phyloP scores from a whole-genome alignment of 1,140 invertebrate genomes.

The Hylaeus volcanicus region DNA sequence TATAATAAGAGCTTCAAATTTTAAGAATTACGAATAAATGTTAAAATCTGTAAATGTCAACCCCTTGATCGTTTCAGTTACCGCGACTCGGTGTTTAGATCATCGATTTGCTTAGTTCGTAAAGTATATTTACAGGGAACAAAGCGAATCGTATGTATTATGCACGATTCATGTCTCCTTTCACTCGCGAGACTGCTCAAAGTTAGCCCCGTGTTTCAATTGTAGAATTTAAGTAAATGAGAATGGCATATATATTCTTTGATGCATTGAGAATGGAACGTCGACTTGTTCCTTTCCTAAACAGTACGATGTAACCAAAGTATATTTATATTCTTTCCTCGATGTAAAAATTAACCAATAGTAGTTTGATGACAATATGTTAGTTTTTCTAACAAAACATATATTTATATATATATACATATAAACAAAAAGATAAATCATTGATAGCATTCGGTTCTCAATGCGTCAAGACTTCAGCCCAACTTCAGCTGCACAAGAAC shows the following conservation, averaged over 20 bases:
- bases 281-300: neutral
- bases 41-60: slow-evolving; percentile 54
- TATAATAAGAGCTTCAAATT: slow-evolving; percentile 37
- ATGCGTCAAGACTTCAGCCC: neutral
- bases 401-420: neutral
- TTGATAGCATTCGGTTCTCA: slow-evolving; percentile 7
- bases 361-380: neutral
- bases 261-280: slow-evolving; percentile 10
- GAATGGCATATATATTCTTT: slow-evolving; percentile 13
- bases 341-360: neutral
- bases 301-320: neutral
- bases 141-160: slow-evolving; percentile 32
- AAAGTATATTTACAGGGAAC: slow-evolving; percentile 25
- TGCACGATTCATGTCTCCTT: slow-evolving; percentile 56
- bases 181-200: slow-evolving; percentile 26
- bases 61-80: slow-evolving; percentile 31
- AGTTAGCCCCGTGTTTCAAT: slow-evolving; percentile 18
- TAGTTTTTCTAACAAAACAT: neutral
- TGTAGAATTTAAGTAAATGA: slow-evolving; percentile 8
- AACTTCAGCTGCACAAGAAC: slow-evolving; percentile 36
- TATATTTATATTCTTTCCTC: neutral
- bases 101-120: slow-evolving; percentile 35
- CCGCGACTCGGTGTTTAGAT: slow-evolving; percentile 25
- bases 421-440: neutral
- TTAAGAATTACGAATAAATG: slow-evolving; percentile 41